Evolutionary conservation across 2,113 vertebrate species (phyloP), one percentile per base, ranked within the genome.

Genomic region (Aptenodytes forsteri): DNA sequence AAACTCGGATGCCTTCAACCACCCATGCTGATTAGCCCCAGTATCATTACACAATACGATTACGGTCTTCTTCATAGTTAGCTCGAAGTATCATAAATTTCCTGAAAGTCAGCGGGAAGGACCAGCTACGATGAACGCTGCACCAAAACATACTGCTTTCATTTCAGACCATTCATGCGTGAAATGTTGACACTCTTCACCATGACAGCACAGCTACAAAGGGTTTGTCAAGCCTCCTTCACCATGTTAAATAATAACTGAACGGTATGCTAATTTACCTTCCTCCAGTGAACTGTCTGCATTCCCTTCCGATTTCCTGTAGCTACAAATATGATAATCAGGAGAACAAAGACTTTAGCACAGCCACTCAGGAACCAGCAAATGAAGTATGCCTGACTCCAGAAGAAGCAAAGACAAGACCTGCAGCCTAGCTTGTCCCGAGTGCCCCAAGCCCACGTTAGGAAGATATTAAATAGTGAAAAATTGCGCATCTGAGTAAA

Each of bases 291-390:
- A 95, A 90, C 93, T 90, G 82, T 78, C 97, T 90, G 91, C 76
- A 91, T 96, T 95, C 95, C 96, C 96, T 91, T 93, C 91, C 70
- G 76, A 98, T 95, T 97, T 97, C 96, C 96, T 94, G 88, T 71
- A 97, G 94, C 95, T 93, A 97, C 82, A 93, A 96, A 96, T 93
- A 96, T 38, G 94, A 98, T 93, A 97, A 95, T 81, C 66, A 91
- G 90, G 90, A 97, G 96, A 97, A 98, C 97, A 98, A 98, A 98
- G 96, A 71, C 96, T 94, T 76, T 38, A 77, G 76, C 84, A 94
- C 56, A 91, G 94, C 78, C 66, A 47, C 78, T 72, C 27, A 46
- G 95, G 83, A 97, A 76, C 61, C 89, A 50, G 95, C 46, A 42
- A 89, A 83, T 18, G 89, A 86, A 87, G 84, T 96, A n/a, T 11